Conservation (phyloP, 2,113 vertebrate genomes). For the Petrocephalus microphthalmus region DNA sequence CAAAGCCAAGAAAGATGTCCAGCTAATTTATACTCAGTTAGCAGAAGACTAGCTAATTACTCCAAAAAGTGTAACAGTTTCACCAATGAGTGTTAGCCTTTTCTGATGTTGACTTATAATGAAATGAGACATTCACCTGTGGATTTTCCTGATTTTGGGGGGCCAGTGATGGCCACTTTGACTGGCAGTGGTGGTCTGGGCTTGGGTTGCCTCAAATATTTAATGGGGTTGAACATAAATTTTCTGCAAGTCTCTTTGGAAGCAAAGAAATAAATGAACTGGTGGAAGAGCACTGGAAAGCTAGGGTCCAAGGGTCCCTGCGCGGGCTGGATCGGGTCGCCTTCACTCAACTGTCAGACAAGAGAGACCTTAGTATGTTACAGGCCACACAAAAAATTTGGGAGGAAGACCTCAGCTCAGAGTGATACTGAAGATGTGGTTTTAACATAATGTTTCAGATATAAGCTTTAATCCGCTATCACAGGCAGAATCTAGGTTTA, state of each 20-base stretch:
- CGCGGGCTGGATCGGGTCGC: constrained; percentile 70
- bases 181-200: constrained; percentile 68
- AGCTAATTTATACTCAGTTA: neutral
- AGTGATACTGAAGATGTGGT: neutral
- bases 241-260: constrained; percentile 72
- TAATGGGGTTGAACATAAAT: constrained; percentile 85
- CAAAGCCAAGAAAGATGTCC: neutral
- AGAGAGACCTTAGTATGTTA: constrained; percentile 20
- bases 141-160: constrained; percentile 90
- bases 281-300: constrained; percentile 75
- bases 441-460: neutral
- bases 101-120: neutral
- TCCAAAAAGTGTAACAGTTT: neutral
- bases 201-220: constrained; percentile 77
- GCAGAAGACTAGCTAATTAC: neutral
- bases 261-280: constrained; percentile 85
- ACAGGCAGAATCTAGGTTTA: neutral
- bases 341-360: constrained; percentile 66
- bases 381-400: neutral
- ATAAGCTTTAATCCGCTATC: neutral
- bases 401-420: neutral
- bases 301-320: constrained; percentile 52
- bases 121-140: constrained; percentile 60
- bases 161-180: constrained; percentile 76
- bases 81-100: neutral